phyloP scores from a whole-genome alignment of 2,888 invertebrate genomes.

The Parapristionchus giblindavisi region DNA sequence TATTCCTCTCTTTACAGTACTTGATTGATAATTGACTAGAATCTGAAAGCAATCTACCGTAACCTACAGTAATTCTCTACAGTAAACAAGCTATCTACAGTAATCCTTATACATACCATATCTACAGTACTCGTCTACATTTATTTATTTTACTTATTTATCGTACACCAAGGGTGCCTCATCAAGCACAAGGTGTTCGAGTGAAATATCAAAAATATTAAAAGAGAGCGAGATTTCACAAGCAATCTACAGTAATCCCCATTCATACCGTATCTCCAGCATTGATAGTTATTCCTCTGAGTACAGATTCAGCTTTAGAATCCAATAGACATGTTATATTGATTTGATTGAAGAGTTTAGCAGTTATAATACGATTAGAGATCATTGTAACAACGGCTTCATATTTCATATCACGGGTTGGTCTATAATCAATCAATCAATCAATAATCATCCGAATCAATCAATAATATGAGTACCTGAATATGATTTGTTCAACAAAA shows the following conservation, averaged over 20 bases:
- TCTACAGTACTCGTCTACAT: constrained; percentile 29
- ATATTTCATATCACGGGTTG: constrained; percentile 6
- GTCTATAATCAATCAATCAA: no score
- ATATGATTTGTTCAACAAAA: constrained; percentile 25
- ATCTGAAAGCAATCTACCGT: not conserved
- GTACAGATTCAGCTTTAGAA: not conserved
- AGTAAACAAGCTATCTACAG: constrained; percentile 9
- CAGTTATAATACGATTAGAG: constrained; percentile 3
- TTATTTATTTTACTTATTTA: no score
- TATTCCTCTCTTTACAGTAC: constrained; percentile 28
- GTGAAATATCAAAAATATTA: no score
- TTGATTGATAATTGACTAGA: not conserved
- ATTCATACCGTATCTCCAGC: constrained; percentile 29
- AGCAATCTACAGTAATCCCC: not conserved
- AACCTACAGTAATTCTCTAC: not conserved
- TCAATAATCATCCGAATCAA: no score
- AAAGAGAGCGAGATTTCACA: not conserved
- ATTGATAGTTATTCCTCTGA: constrained; percentile 16
- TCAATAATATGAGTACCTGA: constrained; percentile 13
- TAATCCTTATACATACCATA: constrained; percentile 4
- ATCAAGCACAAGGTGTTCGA: no score
- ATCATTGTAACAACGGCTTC: constrained; percentile 29
- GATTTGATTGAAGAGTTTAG: constrained; percentile 24
- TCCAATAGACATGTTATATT: not conserved
- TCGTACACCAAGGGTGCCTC: no score